A percentile compares a stretch with the other conserved stretches of the same genome.
These are phyloP conservation scores for Sebastes diaconus DNA, from an alignment of 2,797 vertebrate genomes.

Conservation along the genomic window DNA sequence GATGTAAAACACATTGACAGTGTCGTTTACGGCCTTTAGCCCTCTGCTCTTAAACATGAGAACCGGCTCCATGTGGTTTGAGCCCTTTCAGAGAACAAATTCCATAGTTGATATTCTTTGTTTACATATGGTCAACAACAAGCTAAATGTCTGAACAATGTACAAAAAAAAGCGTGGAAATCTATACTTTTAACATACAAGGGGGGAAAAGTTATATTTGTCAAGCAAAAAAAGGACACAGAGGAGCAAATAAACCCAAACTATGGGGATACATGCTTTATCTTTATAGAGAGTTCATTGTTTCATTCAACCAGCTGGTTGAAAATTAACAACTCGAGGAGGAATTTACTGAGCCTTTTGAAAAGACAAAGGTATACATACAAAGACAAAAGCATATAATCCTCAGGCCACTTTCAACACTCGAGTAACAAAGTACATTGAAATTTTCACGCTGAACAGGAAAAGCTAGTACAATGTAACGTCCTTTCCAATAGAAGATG, in stretches of 20 bases:
- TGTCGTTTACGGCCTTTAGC: neutral
- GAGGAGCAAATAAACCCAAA: neutral
- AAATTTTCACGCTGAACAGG: conserved; percentile 12
- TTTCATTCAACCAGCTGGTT: conserved; percentile 9
- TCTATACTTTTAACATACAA: neutral
- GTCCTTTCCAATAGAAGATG: neutral
- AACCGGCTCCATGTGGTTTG: neutral
- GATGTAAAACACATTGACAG: neutral
- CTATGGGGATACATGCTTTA: conserved; percentile 27
- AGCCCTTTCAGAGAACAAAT: conserved; percentile 4
- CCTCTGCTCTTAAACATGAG: conserved; percentile 5
- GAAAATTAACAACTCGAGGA: conserved; percentile 6
- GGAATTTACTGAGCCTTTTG: neutral
- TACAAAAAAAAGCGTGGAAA: neutral
- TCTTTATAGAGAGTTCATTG: conserved; percentile 3
- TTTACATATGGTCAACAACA: neutral
- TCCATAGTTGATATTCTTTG: neutral
- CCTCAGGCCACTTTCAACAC: neutral
- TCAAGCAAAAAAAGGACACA: neutral
- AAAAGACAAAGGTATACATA: neutral
- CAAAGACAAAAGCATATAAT: neutral
- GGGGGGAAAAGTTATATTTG: neutral
- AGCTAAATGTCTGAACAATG: neutral
- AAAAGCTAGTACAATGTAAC: conserved; percentile 11
- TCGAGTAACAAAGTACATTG: neutral